Conservation (phyloP, 2,888 invertebrate genomes). For the Drosophila quinaria region DNA sequence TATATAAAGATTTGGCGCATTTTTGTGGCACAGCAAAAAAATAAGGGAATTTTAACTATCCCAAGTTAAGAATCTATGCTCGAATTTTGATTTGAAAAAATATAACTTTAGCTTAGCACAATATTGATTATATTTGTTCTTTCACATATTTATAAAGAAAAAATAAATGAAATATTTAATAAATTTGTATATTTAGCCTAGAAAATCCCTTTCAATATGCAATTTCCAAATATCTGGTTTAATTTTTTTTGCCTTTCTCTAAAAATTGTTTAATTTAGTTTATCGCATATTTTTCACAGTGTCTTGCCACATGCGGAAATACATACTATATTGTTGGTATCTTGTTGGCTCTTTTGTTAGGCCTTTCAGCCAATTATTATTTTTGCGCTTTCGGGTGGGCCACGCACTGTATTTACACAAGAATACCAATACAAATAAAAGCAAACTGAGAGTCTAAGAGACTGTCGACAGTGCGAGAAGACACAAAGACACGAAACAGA, state of each 20-base stretch:
- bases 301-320: slow-evolving; percentile 52
- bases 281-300: slow-evolving; percentile 13
- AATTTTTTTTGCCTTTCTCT: no score
- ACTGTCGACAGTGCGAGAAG: slow-evolving; percentile 3
- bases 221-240: no score
- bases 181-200: no score
- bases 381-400: slow-evolving; percentile 37
- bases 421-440: slow-evolving; percentile 11
- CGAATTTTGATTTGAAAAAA: no score
- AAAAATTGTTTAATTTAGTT: neutral
- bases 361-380: slow-evolving; percentile 34
- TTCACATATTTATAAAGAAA: no score
- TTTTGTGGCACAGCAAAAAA: slow-evolving; percentile 2
- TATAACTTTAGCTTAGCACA: no score
- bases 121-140: no score
- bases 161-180: no score
- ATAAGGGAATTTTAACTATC: no score
- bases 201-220: no score
- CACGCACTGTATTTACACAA: slow-evolving; percentile 29
- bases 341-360: slow-evolving; percentile 32
- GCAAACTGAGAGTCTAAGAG: slow-evolving; percentile 11
- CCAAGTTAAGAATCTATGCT: no score
- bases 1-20: slow-evolving; percentile 4
- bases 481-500: slow-evolving; percentile 7
- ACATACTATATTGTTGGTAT: slow-evolving; percentile 6